Evolutionary conservation across 2,797 vertebrate genomes (phyloP), one percentile per base, ranked within the genome.

Genomic region (Falco cherrug): DNA sequence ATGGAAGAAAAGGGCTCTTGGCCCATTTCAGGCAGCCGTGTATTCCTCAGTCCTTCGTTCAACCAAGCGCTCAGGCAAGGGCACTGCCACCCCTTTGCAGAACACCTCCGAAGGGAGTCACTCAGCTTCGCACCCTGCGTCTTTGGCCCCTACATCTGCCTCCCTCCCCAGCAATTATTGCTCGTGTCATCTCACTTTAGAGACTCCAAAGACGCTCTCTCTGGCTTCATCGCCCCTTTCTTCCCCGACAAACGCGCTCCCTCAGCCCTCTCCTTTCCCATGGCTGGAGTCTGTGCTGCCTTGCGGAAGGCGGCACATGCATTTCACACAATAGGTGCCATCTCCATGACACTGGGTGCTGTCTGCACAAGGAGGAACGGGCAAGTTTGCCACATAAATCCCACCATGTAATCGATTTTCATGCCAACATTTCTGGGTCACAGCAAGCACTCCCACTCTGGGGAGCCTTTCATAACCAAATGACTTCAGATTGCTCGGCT

Each of bases 401-500:
- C 79, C 60, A 73, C 86, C 75, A 73, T 68, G 76, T 68, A 95
- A 97, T 96, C 1, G 5, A 92, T 95, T 95, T 91, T 50, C 29
- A 61, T 81, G 84, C 87, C 84, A 93, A 19, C 79, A 48, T 75
- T 95, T 89, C 70, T 95, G 61, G 76, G 94, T 84, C 89, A 87
- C 84, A 76, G 93, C 73, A 71, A 94, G 82, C 73, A 71, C 71
- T 67, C 83, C 8, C 63, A 73, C 92, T 96, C 59, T 86, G 76
- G 76, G 76, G 78, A 96, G 69, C 61, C 84, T 94, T 96, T 97
- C 91, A 89, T 89, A 94, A 93, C 47, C 92, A 89, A 95, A 92
- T 81, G 47, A 89, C 82, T 94, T 94, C 65, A 89, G 82, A 92
- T 29, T 41, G 35, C 92, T 93, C 51, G 56, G 51, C 45, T 91